These are phyloP conservation scores for Microctenopoma stevenorrisi DNA, from an alignment of 2,797 vertebrate genomes.

Conservation along the genomic window DNA sequence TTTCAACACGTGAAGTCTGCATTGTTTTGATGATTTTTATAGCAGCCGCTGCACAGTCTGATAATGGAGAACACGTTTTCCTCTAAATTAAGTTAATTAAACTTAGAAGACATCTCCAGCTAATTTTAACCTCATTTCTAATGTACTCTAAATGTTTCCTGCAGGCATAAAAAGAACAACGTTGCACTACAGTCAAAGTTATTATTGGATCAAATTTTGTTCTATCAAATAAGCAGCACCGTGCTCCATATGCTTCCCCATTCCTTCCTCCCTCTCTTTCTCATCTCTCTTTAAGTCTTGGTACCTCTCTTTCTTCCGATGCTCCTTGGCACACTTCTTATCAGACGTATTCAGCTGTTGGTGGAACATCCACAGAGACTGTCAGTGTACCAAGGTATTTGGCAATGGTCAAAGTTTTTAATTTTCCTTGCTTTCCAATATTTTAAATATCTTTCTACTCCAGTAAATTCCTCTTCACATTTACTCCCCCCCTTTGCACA, in stretches of 20 bases:
- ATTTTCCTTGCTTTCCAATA: constrained; percentile 70
- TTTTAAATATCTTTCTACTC: constrained; percentile 59
- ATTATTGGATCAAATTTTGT: constrained; percentile 33
- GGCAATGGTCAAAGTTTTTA: constrained; percentile 65
- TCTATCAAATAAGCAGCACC: constrained; percentile 45
- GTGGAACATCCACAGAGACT: constrained; percentile 73
- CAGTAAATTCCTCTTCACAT: constrained; percentile 49
- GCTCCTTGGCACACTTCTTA: constrained; percentile 77
- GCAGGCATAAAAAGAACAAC: constrained; percentile 4
- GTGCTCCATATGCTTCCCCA: constrained; percentile 2
- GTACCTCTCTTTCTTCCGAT: constrained; percentile 57
- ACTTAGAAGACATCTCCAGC: background rate
- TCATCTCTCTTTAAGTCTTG: constrained; percentile 46
- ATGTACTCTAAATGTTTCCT: constrained; percentile 13
- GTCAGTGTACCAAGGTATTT: constrained; percentile 61
- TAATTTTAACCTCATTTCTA: background rate
- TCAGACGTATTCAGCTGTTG: constrained; percentile 81
- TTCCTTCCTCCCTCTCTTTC: constrained; percentile 9
- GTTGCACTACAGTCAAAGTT: constrained; percentile 3
- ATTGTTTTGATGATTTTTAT: background rate
- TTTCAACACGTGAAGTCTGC: background rate
- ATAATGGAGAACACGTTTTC: constrained; percentile 4
- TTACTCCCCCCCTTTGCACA: constrained; percentile 34
- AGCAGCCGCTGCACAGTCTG: background rate
- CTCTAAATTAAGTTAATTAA: constrained; percentile 26